Conservation (phyloP, 2,797 vertebrate species). For the Merluccius polli region DNA sequence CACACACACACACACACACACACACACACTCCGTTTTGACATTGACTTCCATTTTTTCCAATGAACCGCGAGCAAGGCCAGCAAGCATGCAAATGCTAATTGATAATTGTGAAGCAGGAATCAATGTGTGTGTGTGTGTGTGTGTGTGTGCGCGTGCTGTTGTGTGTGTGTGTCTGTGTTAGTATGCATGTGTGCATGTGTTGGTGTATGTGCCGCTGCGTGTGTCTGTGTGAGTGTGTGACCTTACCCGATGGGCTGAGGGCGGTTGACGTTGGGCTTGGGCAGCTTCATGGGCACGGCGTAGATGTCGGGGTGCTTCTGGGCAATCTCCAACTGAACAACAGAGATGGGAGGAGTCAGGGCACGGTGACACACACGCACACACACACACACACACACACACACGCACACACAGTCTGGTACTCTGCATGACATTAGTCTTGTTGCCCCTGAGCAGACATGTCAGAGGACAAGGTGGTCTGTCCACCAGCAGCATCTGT, state of each 20-base stretch:
- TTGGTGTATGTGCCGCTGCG: not conserved
- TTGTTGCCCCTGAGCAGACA: not conserved
- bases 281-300: constrained; percentile 89
- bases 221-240: not conserved
- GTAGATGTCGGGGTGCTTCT: constrained; percentile 96
- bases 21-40: not conserved
- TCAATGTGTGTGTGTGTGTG: not conserved
- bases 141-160: not conserved
- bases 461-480: not conserved
- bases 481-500: not conserved
- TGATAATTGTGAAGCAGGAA: not conserved
- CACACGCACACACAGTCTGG: not conserved
- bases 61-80: not conserved
- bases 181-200: not conserved
- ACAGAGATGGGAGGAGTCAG: constrained; percentile 34
- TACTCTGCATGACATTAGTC: not conserved
- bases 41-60: not conserved
- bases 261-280: constrained; percentile 81
- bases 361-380: not conserved
- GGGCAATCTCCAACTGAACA: constrained; percentile 89
- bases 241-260: constrained; percentile 84
- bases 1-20: constrained; percentile 1
- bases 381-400: constrained; percentile 3
- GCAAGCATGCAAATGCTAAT: not conserved
- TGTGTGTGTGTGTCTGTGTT: not conserved